Evolutionary conservation across 2,888 invertebrate species (phyloP), one percentile per base, ranked within the genome.

Genomic region (Plagodis dolabraria): DNA sequence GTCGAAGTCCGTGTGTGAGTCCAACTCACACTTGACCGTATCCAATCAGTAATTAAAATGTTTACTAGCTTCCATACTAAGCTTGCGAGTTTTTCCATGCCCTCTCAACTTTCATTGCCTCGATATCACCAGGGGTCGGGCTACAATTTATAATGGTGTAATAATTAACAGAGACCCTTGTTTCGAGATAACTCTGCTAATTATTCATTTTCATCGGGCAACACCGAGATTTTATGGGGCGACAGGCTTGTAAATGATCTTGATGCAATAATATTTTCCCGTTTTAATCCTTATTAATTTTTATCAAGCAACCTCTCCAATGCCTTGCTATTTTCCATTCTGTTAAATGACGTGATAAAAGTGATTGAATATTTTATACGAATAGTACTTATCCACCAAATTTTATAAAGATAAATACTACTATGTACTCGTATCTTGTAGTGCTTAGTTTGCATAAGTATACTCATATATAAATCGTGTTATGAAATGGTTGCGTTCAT

Each of bases 101-200:
- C 85, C 83, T 81, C 77, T 79, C 76, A 72, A 79, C 74, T 78
- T 82, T 85, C 79, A 86, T 83, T 82, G 75, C 78, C 74, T 63
- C 72, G 75, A 76, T 88, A 83, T 86, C 86, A 81, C 77, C 75
- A 78, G 75, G 85, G 86, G 86, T 85, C 84, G 84, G 83, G 85
- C 60, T 65, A 72, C 70, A 82, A 78, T 86, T 85, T 85, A 83
- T 88, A 90, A 92, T 87, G 90, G 86, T 80, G 85, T 76, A 80
- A 89, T 89, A 89, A 92, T 91, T 90, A 91, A 92, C 85, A 83
- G 85, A 89, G 83, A 77, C 86, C 79, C 84, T 87, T 86, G 85
- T 87, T 87, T 83, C 69, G 71, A 76, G 82, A 83, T 84, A 86
- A 85, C 79, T 77, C 75, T 62, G 69, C 86, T 89, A 90, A 89